Percentiles rank a stretch among this genome's conserved stretches.
Conservation (phyloP, 2,888 invertebrate genomes). For the Drosophila histrio region DNA sequence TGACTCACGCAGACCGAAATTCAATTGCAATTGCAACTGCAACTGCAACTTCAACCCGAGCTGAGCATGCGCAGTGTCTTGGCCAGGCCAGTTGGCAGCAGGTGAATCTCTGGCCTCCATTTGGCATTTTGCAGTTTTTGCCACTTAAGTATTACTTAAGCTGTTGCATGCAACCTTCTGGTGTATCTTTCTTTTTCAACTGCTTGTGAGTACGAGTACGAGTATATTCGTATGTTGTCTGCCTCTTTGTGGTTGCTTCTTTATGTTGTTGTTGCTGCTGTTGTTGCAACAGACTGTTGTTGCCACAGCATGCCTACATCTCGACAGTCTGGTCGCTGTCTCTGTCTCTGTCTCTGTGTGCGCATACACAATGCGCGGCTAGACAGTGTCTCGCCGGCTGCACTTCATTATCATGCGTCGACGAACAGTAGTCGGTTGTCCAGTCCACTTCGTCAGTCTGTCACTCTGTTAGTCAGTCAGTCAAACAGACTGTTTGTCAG, state of each 20-base stretch:
- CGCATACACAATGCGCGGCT: constrained; percentile 76
- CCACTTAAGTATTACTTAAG: constrained; percentile 40
- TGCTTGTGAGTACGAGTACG: constrained; percentile 5
- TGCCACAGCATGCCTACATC: constrained; percentile 43
- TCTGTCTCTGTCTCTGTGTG: constrained; percentile 36
- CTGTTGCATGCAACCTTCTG: constrained; percentile 50
- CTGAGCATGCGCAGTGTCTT: constrained; percentile 67
- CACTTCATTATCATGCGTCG: constrained; percentile 81
- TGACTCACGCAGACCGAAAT: constrained; percentile 50
- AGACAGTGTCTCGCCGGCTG: constrained; percentile 83
- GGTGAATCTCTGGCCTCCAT: constrained; percentile 70
- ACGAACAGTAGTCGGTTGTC: constrained; percentile 61
- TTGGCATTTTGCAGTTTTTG: constrained; percentile 26
- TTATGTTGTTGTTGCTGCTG: too few relatives aligned
- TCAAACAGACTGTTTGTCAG: constrained; percentile 27
- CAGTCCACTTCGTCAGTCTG: constrained; percentile 33
- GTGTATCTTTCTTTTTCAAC: constrained; percentile 14
- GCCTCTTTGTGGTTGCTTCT: constrained; percentile 35
- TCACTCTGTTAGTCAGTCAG: constrained; percentile 15
- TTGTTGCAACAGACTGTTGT: constrained; percentile 26
- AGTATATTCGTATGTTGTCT: constrained; percentile 29
- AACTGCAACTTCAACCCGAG: not conserved
- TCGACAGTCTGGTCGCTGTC: constrained; percentile 6
- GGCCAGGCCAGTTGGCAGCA: constrained; percentile 26
- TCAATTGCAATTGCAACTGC: constrained; percentile 11